Conservation (phyloP, 2,113 vertebrate genomes). For the Actinemys pallida region DNA sequence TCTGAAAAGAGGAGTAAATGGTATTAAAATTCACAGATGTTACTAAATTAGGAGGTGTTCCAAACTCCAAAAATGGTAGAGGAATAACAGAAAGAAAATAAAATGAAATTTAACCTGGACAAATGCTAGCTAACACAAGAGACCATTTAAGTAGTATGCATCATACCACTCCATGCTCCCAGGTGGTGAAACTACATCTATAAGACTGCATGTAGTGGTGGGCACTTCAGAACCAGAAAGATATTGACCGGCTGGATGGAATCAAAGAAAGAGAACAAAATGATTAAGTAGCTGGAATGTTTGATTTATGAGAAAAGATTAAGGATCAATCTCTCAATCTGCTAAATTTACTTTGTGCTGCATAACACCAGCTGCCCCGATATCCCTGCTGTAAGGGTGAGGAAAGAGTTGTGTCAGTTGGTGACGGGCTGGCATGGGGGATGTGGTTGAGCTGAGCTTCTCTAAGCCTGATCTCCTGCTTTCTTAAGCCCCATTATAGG, state of each 20-base stretch:
- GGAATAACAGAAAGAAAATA: not conserved
- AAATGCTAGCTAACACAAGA: not conserved
- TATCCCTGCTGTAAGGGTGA: not conserved
- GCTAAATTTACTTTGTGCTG: not conserved
- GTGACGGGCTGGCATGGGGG: not conserved
- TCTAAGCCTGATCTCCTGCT: not conserved
- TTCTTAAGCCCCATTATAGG: not conserved
- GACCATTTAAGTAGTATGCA: not conserved
- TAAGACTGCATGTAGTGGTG: not conserved
- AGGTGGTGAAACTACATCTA: not conserved
- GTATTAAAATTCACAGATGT: not conserved
- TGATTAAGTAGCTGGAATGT: not conserved
- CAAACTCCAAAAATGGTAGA: not conserved
- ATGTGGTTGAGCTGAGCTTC: not conserved
- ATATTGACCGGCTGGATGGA: not conserved
- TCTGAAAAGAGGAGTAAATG: not conserved
- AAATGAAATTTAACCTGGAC: not conserved
- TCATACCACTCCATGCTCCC: not conserved
- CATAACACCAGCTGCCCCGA: not conserved
- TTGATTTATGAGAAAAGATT: not conserved
- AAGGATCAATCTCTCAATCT: not conserved
- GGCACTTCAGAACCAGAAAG: not conserved
- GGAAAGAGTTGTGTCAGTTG: not conserved
- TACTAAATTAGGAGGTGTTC: not conserved
- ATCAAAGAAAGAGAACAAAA: not conserved